These are phyloP conservation scores for Cosmopolites sordidus DNA, from an alignment of 2,888 invertebrate species.

Conservation along the genomic window DNA sequence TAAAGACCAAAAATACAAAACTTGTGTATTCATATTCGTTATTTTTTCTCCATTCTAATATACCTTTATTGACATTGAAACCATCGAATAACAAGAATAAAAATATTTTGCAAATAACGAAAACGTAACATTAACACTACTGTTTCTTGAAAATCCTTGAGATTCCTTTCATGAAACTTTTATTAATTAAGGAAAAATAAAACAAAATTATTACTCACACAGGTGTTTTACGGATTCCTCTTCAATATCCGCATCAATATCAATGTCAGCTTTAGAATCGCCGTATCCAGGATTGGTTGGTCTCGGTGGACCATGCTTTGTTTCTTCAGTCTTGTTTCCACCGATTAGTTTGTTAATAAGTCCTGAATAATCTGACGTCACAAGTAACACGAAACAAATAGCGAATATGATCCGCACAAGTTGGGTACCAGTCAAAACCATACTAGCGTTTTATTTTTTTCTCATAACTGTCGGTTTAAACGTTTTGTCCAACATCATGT, in stretches of 20 bases:
- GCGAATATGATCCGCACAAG: slow-evolving; percentile 53
- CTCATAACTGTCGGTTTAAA: slow-evolving; percentile 21
- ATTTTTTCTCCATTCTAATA: no score
- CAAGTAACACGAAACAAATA: slow-evolving; percentile 53
- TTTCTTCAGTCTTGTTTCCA: slow-evolving; percentile 44
- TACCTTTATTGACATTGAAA: no score
- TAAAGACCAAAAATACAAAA: no score
- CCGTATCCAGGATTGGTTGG: slow-evolving; percentile 48
- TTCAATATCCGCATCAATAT: slow-evolving; percentile 51
- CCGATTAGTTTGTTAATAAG: slow-evolving; percentile 51
- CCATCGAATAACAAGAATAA: no score
- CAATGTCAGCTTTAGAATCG: slow-evolving; percentile 46
- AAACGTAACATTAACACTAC: background rate
- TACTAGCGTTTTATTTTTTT: slow-evolving; percentile 31
- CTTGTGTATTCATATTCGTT: no score
- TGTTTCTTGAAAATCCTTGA: background rate
- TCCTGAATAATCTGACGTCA: slow-evolving; percentile 55
- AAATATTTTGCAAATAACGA: no score
- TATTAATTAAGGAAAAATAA: no score
- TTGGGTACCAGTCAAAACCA: slow-evolving; percentile 43
- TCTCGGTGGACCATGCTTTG: slow-evolving; percentile 37
- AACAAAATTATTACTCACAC: slow-evolving; percentile 35
- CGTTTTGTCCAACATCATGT: slow-evolving; percentile 25
- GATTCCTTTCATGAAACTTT: no score
- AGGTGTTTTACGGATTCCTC: slow-evolving; percentile 46